A percentile compares a stretch with the other conserved stretches of the same genome.
Conservation (phyloP, 2,888 invertebrate genomes). For the Schizotus pectinicornis region DNA sequence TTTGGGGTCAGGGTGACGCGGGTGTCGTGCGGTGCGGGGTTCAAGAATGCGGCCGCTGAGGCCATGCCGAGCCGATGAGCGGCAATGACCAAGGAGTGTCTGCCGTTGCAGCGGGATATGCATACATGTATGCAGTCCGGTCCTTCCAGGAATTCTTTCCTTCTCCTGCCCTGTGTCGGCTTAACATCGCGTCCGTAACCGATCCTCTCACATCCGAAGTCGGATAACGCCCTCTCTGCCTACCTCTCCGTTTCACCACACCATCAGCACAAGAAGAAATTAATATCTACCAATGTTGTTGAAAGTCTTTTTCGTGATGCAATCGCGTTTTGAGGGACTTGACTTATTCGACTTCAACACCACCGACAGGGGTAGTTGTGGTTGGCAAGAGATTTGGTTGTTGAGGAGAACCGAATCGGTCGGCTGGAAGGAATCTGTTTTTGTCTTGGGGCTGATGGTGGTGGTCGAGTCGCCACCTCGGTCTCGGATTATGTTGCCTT, state of each 20-base stretch:
- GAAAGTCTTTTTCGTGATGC: too few species aligned
- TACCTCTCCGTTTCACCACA: conserved; percentile 1
- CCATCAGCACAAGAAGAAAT: too few species aligned
- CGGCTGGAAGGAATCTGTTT: not conserved
- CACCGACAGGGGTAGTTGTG: too few species aligned
- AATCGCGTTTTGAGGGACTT: too few species aligned
- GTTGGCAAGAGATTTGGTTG: too few species aligned
- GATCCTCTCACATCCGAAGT: not conserved
- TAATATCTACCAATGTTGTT: too few species aligned
- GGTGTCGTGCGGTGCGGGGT: conserved; percentile 33
- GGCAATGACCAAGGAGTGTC: conserved; percentile 54
- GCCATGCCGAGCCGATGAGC: conserved; percentile 41
- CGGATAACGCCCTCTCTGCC: not conserved
- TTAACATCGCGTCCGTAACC: not conserved
- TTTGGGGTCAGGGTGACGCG: conserved; percentile 29
- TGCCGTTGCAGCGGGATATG: conserved; percentile 38
- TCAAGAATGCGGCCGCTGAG: conserved; percentile 50
- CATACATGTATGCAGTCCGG: conserved; percentile 40
- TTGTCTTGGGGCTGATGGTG: too few species aligned
- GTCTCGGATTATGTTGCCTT: too few species aligned
- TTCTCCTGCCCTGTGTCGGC: conserved; percentile 10
- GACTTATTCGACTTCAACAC: too few species aligned
- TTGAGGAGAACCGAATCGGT: too few species aligned
- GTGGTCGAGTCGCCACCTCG: too few species aligned
- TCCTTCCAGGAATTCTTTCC: conserved; percentile 48